Base-by-base conservation (phyloP, 2,113 vertebrate species). In the Semicossyphus pulcher region DNA sequence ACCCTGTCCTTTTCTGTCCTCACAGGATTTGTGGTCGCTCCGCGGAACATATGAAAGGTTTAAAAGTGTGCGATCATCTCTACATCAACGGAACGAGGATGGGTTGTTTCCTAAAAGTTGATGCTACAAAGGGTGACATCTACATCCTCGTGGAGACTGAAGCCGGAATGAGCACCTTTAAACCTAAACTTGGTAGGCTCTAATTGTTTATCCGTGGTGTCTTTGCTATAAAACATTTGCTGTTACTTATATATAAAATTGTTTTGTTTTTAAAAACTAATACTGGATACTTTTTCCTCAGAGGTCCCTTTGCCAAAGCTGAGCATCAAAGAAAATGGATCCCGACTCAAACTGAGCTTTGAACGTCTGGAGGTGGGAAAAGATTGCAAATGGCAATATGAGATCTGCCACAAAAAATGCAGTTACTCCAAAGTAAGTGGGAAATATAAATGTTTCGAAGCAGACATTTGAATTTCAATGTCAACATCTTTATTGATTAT, bases 381-480 rank as follows among this genome's bases (percentile, higher is more conserved):
- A 0, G 0, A 0, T 0, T 0, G 11, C 0, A 3, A 0, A 4
- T 86, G 60, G 85, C 2, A 0, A 0, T 89, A 79, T n/a, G 4
- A 2, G 0, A 15, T 89, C 36, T 76, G 23, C 21, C 81, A 86
- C 61, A 89, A 2, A 1, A 21, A 29, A 8, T 92, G 93, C 66
- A 26, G 36, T 7, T 0, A 32, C 1, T 0, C 1, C 0, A 0
- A 1, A 10, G 85, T 90, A 68, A 80, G 86, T 51, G 0, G 16
- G n/a, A n/a, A n/a, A n/a, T n/a, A n/a, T n/a, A n/a, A n/a, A n/a
- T n/a, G n/a, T n/a, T n/a, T n/a, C n/a, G n/a, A n/a, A n/a, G n/a
- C n/a, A n/a, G n/a, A n/a, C n/a, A n/a, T n/a, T n/a, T n/a, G n/a
- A n/a, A n/a, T n/a, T n/a, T n/a, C n/a, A n/a, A n/a, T n/a, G n/a